Evolutionary conservation across 1,140 invertebrate genomes (phyloP).

Genomic region (Procambarus virginalis): DNA sequence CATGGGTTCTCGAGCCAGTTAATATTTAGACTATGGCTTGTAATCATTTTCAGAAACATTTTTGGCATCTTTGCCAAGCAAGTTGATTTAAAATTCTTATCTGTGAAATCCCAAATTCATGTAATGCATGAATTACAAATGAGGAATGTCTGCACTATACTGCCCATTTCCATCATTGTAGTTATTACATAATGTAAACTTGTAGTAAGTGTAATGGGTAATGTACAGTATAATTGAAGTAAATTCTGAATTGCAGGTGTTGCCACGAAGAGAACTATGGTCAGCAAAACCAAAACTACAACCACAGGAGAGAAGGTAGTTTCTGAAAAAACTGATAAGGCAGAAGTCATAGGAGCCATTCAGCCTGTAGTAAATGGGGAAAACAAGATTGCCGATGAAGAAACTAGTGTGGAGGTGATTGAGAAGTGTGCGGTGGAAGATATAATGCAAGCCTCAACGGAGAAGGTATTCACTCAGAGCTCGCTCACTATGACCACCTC

Average conservation of each 20-base stretch:
- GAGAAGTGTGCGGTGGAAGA: slow-evolving; percentile 56
- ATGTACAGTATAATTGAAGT: too few species aligned
- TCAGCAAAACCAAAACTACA: slow-evolving; percentile 26
- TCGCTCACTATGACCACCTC: slow-evolving; percentile 8
- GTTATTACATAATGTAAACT: too few species aligned
- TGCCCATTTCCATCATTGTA: too few species aligned
- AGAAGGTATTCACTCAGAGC: slow-evolving; percentile 35
- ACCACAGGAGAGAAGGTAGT: slow-evolving; percentile 8
- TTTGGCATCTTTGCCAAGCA: too few species aligned
- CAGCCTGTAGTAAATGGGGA: slow-evolving; percentile 47
- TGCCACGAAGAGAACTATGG: slow-evolving; percentile 37
- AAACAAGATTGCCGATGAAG: slow-evolving; percentile 59
- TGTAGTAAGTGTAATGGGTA: too few species aligned
- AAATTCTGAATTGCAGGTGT: slow-evolving; percentile 5
- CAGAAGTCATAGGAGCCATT: slow-evolving; percentile 4
- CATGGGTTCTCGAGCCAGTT: too few species aligned
- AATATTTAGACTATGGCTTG: too few species aligned
- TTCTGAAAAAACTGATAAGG: slow-evolving; percentile 23
- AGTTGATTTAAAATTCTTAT: too few species aligned
- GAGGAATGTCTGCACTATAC: too few species aligned
- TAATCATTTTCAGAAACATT: too few species aligned
- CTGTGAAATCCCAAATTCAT: too few species aligned
- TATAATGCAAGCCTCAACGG: slow-evolving; percentile 41
- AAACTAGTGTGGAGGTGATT: slow-evolving; percentile 57
- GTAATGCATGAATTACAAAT: too few species aligned